Conservation (phyloP, 2,113 vertebrate species). For the Scolopax mira region DNA sequence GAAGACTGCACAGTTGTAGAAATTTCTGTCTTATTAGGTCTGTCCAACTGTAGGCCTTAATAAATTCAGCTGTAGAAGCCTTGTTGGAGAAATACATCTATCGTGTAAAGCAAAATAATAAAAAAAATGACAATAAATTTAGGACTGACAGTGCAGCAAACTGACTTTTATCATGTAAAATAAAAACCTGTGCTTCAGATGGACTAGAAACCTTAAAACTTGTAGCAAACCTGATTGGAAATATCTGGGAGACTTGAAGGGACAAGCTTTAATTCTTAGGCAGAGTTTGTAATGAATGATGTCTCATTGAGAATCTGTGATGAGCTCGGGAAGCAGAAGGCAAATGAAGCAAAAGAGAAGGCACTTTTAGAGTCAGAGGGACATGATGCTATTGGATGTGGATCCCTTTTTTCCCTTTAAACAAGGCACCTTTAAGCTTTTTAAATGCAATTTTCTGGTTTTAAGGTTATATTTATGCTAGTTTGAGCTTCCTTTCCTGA, state of each 20-base stretch:
- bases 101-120: background rate
- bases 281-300: background rate
- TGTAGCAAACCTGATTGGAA: background rate
- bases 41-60: background rate
- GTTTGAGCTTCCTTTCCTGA: background rate
- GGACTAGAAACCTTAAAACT: background rate
- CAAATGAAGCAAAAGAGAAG: background rate
- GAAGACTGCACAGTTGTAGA: background rate
- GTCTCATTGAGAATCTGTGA: rapidly evolving
- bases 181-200: rapidly evolving
- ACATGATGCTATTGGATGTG: rapidly evolving
- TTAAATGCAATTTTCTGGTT: background rate
- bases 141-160: background rate
- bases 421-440: background rate
- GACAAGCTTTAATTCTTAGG: background rate
- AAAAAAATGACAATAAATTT: background rate
- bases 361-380: background rate
- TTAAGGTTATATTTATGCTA: rapidly evolving
- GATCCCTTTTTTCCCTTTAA: background rate
- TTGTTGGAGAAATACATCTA: background rate
- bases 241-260: background rate
- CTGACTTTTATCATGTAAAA: background rate
- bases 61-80: background rate
- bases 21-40: background rate
- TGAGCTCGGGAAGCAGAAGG: background rate